These are phyloP conservation scores for Centropus bengalensis DNA, from an alignment of 2,113 vertebrate species.

Conservation along the genomic window DNA sequence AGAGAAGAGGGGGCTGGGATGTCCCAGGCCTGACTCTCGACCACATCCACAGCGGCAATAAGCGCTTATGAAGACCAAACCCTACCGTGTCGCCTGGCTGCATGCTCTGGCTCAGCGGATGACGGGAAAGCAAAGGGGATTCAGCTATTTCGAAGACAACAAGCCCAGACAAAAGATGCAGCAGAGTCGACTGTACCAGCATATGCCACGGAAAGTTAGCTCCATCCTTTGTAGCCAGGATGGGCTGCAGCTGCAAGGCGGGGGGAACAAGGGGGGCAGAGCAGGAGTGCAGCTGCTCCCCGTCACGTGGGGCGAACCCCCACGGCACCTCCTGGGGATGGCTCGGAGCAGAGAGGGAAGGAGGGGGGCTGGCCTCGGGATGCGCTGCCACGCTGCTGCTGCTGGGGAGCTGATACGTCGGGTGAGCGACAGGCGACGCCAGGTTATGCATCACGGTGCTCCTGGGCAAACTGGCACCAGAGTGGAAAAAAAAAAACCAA, in stretches of 20 bases:
- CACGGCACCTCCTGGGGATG: slow-evolving; percentile 24
- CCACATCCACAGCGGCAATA: neutral
- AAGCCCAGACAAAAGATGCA: slow-evolving; percentile 49
- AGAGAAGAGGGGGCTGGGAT: neutral
- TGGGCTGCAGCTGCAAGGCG: slow-evolving; percentile 50
- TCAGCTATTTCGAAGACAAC: slow-evolving; percentile 18
- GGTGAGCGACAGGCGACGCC: neutral
- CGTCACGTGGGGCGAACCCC: slow-evolving; percentile 23
- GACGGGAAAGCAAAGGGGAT: slow-evolving; percentile 21
- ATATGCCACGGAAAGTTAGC: slow-evolving; percentile 57
- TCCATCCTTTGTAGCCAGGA: slow-evolving; percentile 50
- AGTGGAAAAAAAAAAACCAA: neutral
- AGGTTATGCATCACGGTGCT: neutral
- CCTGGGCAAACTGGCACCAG: rapidly evolving
- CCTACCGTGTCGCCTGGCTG: neutral
- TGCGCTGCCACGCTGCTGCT: neutral
- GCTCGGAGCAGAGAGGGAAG: neutral
- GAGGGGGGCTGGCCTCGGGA: neutral
- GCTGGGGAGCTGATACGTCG: neutral
- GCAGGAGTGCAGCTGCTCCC: slow-evolving; percentile 63
- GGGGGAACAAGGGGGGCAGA: neutral
- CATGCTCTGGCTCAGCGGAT: neutral
- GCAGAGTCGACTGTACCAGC: slow-evolving; percentile 36
- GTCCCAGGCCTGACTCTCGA: neutral
- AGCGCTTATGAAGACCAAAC: neutral